Conservation (phyloP, 1,140 invertebrate species). For the Cataglyphis hispanica region DNA sequence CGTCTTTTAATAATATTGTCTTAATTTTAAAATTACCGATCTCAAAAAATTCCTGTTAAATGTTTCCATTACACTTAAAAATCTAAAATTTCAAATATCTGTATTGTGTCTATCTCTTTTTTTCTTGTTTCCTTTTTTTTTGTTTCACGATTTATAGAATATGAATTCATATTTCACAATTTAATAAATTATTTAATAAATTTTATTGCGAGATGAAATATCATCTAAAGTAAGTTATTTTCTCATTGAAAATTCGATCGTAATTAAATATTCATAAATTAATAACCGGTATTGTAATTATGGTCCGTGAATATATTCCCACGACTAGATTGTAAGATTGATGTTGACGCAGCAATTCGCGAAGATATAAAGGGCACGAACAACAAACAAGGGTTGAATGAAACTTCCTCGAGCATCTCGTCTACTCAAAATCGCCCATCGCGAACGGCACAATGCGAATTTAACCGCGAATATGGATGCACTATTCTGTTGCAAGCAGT, state of each 20-base stretch:
- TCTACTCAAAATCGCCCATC: slow-evolving; percentile 26
- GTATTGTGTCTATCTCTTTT: too few relatives aligned
- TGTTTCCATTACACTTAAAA: too few relatives aligned
- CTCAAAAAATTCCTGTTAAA: neutral
- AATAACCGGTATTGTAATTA: slow-evolving; percentile 1
- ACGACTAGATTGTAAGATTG: neutral
- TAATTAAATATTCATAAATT: neutral
- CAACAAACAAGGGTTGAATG: slow-evolving; percentile 19
- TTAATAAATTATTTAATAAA: too few relatives aligned
- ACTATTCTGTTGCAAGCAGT: slow-evolving; percentile 6
- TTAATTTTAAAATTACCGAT: neutral
- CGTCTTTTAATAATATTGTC: too few relatives aligned
- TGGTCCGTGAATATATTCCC: neutral
- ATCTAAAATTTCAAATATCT: too few relatives aligned
- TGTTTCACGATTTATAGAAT: too few relatives aligned
- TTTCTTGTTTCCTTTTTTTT: too few relatives aligned
- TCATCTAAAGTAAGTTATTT: neutral
- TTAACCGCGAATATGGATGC: slow-evolving; percentile 53
- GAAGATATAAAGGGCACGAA: slow-evolving; percentile 33
- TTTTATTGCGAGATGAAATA: too few relatives aligned
- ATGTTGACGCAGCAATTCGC: slow-evolving; percentile 24
- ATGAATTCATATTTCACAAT: too few relatives aligned
- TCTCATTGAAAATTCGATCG: neutral
- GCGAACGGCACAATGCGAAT: slow-evolving; percentile 54
- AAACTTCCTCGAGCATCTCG: slow-evolving; percentile 16